Base-by-base conservation (phyloP, 2,113 vertebrate genomes). In the Prunella fulvescens region DNA sequence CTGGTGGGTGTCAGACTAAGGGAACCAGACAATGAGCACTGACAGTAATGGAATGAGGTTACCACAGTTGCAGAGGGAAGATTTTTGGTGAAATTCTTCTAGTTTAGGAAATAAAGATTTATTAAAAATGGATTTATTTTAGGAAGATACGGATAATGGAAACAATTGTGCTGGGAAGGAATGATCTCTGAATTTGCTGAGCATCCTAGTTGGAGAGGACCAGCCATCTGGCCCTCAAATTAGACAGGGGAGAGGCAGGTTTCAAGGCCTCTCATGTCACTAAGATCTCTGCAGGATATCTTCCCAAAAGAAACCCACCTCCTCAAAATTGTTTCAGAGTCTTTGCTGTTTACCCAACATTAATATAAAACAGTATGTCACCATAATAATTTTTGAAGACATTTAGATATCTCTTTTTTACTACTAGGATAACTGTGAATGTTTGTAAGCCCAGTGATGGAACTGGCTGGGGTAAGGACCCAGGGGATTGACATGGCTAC, bases 21-120 rank as follows among this genome's bases (percentile, higher is more conserved):
- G 9, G 5, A 26, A 53, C 8, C 42, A 65, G 28, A 35, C 77
- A 78, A 35, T n/a, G 17, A 81, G n/a, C 22, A 14, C 40, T 73
- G n/a, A 24, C 16, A 61, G 19, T 33, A 61, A n/a, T 13, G 10
- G 28, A 70, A 67, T 70, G 45, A 85, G 17, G 16, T 48, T 84
- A 57, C 51, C 25, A 72, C 18, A 76, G 31, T 2, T 42, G 7
- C 0, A 1, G 12, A 6, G 29, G 23, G 73, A 65, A 24, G 3
- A 33, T 24, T 47, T 81, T 73, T 33, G 1, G 12, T 39, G 87
- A 66, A 78, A 62, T 76, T 53, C 12, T 81, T 70, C 40, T 40
- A 51, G 15, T 50, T 77, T 19, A 66, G 28, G 77, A 93, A 86
- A 65, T 50, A 42, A 77, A 86, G 10, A 33, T 54, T 8, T 37